phyloP scores from a whole-genome alignment of 2,797 vertebrate genomes.

The Pygocentrus nattereri region DNA sequence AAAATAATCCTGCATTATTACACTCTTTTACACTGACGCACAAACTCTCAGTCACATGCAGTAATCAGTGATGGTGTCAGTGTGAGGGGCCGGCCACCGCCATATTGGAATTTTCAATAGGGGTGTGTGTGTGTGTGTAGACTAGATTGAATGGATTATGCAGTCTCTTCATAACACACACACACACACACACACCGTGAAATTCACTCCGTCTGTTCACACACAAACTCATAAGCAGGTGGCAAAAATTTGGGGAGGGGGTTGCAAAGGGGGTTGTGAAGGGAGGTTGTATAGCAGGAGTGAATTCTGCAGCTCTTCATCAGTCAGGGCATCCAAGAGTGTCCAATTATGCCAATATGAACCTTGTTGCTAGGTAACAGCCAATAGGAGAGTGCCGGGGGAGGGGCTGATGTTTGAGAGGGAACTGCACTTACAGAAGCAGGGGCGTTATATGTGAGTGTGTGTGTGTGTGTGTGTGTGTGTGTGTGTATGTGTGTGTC shows the following conservation, averaged over 20 bases:
- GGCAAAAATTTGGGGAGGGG: background rate
- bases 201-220: background rate
- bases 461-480: background rate
- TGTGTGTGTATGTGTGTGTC: too few relatives aligned
- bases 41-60: background rate
- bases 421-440: background rate
- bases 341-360: conserved; percentile 82
- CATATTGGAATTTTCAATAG: conserved; percentile 31
- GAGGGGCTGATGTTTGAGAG: conserved; percentile 28
- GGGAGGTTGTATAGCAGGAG: background rate
- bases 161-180: background rate
- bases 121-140: background rate
- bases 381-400: conserved; percentile 70
- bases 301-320: conserved; percentile 68
- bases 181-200: background rate
- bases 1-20: background rate
- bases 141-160: background rate
- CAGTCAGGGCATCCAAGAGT: conserved; percentile 70
- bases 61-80: conserved; percentile 39
- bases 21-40: background rate
- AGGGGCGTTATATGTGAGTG: background rate
- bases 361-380: conserved; percentile 79
- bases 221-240: background rate
- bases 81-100: conserved; percentile 17
- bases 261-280: background rate